Conservation (phyloP, 1,140 invertebrate species). For the Mizuhopecten yessoensis region DNA sequence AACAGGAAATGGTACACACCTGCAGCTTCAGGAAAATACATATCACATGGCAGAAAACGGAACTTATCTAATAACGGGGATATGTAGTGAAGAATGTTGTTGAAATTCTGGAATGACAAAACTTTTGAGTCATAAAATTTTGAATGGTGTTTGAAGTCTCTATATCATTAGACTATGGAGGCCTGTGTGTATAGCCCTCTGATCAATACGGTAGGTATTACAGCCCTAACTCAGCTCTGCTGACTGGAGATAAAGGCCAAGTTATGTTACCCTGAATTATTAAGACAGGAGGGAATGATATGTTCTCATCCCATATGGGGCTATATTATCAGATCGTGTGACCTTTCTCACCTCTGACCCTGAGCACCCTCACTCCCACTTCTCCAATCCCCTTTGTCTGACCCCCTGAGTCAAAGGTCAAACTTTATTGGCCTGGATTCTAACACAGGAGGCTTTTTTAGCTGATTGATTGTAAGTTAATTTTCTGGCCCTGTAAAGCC, state of each 20-base stretch:
- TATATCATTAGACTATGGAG: neutral
- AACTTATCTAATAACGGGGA: too few relatives aligned
- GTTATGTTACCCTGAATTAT: neutral
- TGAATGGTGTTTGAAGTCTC: neutral
- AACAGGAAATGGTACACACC: too few relatives aligned
- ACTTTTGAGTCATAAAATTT: neutral
- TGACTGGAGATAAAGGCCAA: neutral
- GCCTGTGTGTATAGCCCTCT: neutral
- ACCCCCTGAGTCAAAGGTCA: neutral
- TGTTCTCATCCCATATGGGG: neutral
- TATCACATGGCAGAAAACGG: too few relatives aligned
- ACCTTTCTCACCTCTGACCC: slow-evolving; percentile 18
- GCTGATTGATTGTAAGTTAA: slow-evolving; percentile 25
- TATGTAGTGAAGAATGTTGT: too few relatives aligned
- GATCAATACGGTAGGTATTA: neutral
- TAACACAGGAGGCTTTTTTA: neutral
- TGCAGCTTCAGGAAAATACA: too few relatives aligned
- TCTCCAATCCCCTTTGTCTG: neutral
- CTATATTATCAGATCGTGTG: slow-evolving; percentile 9
- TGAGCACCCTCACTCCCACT: neutral
- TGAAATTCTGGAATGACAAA: too few relatives aligned
- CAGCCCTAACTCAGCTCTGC: neutral
- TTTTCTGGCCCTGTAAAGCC: slow-evolving; percentile 3
- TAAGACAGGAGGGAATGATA: neutral
- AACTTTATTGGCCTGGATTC: neutral